These are phyloP conservation scores for Peromyscus melanophrys DNA, from an alignment of 2,797 vertebrate genomes.

Conservation along the genomic window DNA sequence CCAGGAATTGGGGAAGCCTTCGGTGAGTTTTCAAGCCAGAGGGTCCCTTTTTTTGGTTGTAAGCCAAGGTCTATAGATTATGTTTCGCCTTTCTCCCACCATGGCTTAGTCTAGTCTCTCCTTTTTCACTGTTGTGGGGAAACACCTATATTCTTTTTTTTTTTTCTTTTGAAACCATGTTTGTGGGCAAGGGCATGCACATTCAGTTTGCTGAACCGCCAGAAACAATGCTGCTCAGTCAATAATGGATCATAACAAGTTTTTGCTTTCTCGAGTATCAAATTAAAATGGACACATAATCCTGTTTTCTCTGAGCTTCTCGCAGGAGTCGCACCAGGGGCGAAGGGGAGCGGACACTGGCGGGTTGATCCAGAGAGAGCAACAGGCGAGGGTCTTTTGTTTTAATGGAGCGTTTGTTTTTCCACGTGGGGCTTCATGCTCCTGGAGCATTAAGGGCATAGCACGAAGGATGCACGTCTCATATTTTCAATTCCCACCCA, in stretches of 20 bases:
- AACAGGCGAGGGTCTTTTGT: background rate
- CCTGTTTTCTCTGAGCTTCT: background rate
- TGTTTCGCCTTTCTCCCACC: conserved; percentile 50
- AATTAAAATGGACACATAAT: conserved; percentile 7
- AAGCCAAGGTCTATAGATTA: conserved; percentile 55
- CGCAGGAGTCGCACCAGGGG: background rate
- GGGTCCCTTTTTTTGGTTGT: conserved; percentile 22
- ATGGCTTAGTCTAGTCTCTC: background rate
- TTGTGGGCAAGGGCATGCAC: background rate
- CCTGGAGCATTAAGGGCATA: conserved; percentile 57
- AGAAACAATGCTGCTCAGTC: background rate
- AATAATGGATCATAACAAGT: background rate
- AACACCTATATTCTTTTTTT: background rate
- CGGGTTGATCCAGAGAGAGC: background rate
- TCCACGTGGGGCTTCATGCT: conserved; percentile 67
- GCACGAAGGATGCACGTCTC: conserved; percentile 61
- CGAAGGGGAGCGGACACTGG: no score
- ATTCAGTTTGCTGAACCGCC: background rate
- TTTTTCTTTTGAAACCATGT: background rate
- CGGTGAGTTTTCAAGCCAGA: conserved; percentile 66
- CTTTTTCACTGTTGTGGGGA: background rate
- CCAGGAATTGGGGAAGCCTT: conserved; percentile 58
- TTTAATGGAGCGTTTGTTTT: conserved; percentile 69
- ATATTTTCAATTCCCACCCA: conserved; percentile 76
- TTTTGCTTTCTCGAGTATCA: background rate